These are phyloP conservation scores for Tiliqua scincoides DNA, from an alignment of 2,113 vertebrate genomes.

Conservation along the genomic window DNA sequence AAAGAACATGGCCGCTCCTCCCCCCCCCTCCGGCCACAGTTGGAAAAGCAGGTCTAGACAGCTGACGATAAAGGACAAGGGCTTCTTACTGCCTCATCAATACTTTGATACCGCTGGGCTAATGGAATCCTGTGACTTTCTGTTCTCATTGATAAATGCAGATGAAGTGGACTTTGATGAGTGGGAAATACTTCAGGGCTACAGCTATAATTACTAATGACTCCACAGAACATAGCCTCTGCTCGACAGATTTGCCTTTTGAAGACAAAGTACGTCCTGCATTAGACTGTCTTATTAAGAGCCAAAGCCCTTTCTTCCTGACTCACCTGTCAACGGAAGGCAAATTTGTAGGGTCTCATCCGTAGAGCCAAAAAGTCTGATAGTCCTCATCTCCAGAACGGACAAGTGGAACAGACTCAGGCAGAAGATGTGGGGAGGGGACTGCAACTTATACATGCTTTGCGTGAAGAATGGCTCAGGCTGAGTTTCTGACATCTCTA, in stretches of 20 bases:
- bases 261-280: neutral
- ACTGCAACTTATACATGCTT: too few species aligned
- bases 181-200: slow-evolving; percentile 31
- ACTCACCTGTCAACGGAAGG: slow-evolving; percentile 7
- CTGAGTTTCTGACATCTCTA: too few species aligned
- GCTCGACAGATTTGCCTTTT: neutral
- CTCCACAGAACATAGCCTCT: neutral
- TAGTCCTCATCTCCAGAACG: neutral
- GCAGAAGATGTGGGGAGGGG: neutral
- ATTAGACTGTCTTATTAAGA: neutral
- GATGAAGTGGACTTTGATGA: slow-evolving; percentile 21
- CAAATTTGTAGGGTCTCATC: neutral
- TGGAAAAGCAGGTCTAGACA: slow-evolving; percentile 42
- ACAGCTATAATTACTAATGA: slow-evolving; percentile 2
- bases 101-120: slow-evolving; percentile 49
- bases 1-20: slow-evolving; percentile 1
- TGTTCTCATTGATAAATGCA: slow-evolving; percentile 34
- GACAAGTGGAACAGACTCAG: neutral
- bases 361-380: neutral
- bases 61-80: slow-evolving; percentile 55
- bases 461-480: too few species aligned
- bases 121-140: slow-evolving; percentile 60
- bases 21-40: neutral
- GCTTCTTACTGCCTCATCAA: slow-evolving; percentile 48
- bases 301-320: neutral